Conservation (phyloP, 2,113 vertebrate genomes). For the Protomyctophum bolini region DNA sequence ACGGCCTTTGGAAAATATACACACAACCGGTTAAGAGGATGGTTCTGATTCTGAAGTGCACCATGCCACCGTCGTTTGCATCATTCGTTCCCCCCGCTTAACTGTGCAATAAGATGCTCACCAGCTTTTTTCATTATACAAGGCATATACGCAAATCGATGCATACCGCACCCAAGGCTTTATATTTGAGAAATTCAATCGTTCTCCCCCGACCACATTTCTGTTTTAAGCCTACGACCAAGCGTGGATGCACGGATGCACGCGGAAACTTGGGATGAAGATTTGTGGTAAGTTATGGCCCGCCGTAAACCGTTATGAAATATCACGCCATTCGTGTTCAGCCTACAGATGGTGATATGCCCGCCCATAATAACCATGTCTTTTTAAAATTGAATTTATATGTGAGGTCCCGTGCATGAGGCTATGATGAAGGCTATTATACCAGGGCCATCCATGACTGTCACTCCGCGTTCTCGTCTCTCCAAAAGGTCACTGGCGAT, state of each 20-base stretch:
- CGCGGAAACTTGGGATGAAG: conserved; percentile 97
- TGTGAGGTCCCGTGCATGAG: conserved; percentile 29
- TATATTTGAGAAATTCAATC: conserved; percentile 61
- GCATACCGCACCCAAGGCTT: conserved; percentile 23
- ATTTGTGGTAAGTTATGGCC: conserved; percentile 92
- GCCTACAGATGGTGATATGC: not conserved
- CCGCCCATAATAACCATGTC: not conserved
- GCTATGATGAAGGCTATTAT: conserved; percentile 29
- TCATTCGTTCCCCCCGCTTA: conserved; percentile 27
- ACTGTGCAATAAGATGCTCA: conserved; percentile 26
- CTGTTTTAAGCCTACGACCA: conserved; percentile 88
- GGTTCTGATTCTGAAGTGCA: not conserved
- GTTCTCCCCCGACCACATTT: conserved; percentile 56
- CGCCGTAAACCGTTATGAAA: not conserved
- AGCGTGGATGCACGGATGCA: conserved; percentile 97
- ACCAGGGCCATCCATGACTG: conserved; percentile 48
- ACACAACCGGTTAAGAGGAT: conserved; percentile 53
- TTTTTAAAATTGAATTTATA: not conserved
- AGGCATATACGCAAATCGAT: conserved; percentile 32
- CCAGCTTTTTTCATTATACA: conserved; percentile 43
- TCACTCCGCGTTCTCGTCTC: conserved; percentile 71
- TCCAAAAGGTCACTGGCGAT: conserved; percentile 75
- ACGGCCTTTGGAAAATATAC: not conserved
- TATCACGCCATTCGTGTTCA: not conserved
- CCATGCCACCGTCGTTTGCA: conserved; percentile 9